phyloP scores from a whole-genome alignment of 1,140 invertebrate species.

The Listronotus bonariensis region DNA sequence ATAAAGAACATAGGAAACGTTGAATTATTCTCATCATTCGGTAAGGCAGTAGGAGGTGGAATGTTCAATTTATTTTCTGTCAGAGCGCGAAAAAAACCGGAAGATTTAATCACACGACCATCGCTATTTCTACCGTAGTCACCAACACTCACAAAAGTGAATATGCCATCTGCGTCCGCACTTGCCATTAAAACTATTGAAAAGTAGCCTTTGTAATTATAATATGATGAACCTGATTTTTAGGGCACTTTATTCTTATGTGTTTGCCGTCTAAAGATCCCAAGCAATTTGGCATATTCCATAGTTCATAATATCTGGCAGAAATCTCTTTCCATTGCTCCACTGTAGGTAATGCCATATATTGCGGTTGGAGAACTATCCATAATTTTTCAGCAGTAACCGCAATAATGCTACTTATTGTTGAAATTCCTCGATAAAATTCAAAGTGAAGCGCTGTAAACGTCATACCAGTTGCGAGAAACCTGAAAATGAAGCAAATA shows the following conservation, averaged over 20 bases:
- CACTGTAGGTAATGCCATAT: slow-evolving; percentile 34
- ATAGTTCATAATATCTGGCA: no score
- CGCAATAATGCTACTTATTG: slow-evolving; percentile 33
- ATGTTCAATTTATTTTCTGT: slow-evolving; percentile 24
- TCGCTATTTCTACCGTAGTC: slow-evolving; percentile 6
- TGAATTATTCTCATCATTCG: slow-evolving; percentile 5
- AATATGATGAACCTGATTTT: no score
- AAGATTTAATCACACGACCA: slow-evolving; percentile 23
- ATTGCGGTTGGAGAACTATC: slow-evolving; percentile 20
- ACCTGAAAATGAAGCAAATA: slow-evolving; percentile 24
- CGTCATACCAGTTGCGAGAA: slow-evolving; percentile 27
- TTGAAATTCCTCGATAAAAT: slow-evolving; percentile 35
- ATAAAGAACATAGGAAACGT: slow-evolving; percentile 31
- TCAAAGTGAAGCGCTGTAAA: slow-evolving; percentile 23
- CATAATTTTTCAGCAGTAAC: slow-evolving; percentile 19
- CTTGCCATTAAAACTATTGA: slow-evolving; percentile 1
- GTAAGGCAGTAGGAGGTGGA: slow-evolving; percentile 12
- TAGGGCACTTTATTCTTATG: no score
- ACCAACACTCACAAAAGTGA: slow-evolving; percentile 16
- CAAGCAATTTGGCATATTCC: no score
- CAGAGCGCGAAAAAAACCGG: slow-evolving; percentile 16
- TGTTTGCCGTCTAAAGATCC: no score
- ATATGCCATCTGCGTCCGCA: slow-evolving; percentile 19
- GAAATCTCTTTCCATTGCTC: slow-evolving; percentile 17
- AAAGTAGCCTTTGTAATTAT: no score